These are phyloP conservation scores for Neoarius graeffei DNA, from an alignment of 2,113 vertebrate genomes.

Conservation along the genomic window DNA sequence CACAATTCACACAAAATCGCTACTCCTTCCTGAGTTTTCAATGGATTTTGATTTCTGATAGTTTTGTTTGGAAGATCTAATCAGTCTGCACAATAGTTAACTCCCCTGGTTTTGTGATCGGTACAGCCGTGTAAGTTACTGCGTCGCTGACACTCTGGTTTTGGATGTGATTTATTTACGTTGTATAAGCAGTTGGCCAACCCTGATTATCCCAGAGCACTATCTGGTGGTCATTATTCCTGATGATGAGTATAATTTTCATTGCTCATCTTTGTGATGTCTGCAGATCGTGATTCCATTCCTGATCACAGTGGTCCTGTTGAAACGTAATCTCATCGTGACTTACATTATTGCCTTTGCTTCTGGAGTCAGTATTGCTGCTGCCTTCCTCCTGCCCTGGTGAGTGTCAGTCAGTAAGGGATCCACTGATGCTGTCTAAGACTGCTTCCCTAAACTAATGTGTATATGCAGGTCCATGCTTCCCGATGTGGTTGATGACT, in stretches of 20 bases:
- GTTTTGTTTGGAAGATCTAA: no score
- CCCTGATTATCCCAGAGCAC: not conserved
- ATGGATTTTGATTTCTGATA: no score
- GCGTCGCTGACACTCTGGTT: no score
- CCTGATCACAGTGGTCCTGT: slow-evolving; percentile 81
- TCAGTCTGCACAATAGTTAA: no score
- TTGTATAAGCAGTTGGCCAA: not conserved
- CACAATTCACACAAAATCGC: no score
- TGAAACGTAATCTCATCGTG: slow-evolving; percentile 82
- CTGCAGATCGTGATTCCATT: slow-evolving; percentile 88
- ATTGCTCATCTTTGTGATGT: slow-evolving; percentile 7
- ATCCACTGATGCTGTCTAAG: not conserved
- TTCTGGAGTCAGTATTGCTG: slow-evolving; percentile 86
- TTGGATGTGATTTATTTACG: not conserved
- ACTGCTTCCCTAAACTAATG: not conserved
- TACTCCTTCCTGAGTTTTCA: no score
- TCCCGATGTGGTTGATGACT: slow-evolving; percentile 92
- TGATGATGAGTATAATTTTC: not conserved
- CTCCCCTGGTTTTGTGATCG: no score
- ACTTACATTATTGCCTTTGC: slow-evolving; percentile 86
- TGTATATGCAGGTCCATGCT: slow-evolving; percentile 88
- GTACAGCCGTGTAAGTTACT: no score
- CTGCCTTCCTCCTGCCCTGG: slow-evolving; percentile 94
- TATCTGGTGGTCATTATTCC: not conserved
- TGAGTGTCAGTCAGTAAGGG: slow-evolving; percentile 59